These are phyloP conservation scores for Menura novaehollandiae DNA, from an alignment of 2,113 vertebrate species.

Conservation along the genomic window DNA sequence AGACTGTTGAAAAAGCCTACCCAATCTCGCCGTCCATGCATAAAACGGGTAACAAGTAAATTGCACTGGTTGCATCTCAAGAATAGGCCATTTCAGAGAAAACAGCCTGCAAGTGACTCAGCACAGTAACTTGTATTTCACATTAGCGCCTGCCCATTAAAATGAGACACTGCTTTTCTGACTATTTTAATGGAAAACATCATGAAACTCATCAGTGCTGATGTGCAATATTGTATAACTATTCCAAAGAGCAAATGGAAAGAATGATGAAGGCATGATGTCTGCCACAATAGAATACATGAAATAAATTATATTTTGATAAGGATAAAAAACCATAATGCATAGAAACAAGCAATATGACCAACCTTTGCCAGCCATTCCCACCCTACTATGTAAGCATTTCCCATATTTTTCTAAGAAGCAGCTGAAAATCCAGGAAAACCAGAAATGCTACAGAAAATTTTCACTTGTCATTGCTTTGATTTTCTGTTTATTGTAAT, in stretches of 20 bases:
- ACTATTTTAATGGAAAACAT: not conserved
- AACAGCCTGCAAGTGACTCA: not conserved
- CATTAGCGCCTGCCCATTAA: not conserved
- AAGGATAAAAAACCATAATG: not conserved
- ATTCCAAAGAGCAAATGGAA: not conserved
- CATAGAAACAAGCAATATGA: not conserved
- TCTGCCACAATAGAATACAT: not conserved
- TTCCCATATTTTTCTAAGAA: not conserved
- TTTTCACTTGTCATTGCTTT: not conserved
- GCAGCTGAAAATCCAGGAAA: not conserved
- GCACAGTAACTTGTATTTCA: not conserved
- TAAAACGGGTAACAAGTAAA: not conserved
- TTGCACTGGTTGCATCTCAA: not conserved
- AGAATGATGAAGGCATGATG: not conserved
- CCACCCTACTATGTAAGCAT: not conserved
- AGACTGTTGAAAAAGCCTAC: not conserved
- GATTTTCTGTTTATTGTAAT: constrained; percentile 46
- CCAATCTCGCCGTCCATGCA: not conserved
- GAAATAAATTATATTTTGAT: constrained; percentile 21
- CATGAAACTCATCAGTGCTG: not conserved
- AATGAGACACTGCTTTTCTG: not conserved
- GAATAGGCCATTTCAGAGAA: not conserved
- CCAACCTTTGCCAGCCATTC: not conserved
- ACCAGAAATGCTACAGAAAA: not conserved
- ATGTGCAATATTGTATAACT: not conserved